Evolutionary conservation across 2,113 vertebrate species (phyloP).

Genomic region (Cheirogaleus medius): DNA sequence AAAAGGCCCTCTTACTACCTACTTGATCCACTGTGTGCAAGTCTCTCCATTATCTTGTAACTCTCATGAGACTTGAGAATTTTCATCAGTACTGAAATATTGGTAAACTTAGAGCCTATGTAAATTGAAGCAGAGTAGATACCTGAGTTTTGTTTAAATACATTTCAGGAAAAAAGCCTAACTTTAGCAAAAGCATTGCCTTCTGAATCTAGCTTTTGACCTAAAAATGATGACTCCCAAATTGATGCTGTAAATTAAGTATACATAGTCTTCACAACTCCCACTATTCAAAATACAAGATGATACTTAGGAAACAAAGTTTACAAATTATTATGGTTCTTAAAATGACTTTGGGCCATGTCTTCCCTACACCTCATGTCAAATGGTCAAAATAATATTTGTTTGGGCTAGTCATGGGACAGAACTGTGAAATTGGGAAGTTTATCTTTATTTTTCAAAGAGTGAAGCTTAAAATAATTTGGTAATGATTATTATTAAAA

Average conservation of each 20-base stretch:
- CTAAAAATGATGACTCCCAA: neutral
- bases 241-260: neutral
- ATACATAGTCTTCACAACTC: neutral
- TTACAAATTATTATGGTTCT: neutral
- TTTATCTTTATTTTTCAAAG: conserved; percentile 31
- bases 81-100: neutral
- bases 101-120: neutral
- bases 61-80: neutral
- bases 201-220: neutral
- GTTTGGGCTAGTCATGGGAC: neutral
- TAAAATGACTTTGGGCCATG: neutral
- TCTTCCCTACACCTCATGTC: neutral
- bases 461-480: neutral
- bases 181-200: neutral
- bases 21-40: neutral
- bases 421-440: neutral
- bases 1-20: neutral
- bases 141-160: neutral
- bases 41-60: neutral
- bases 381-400: neutral
- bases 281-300: neutral
- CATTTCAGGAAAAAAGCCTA: neutral
- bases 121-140: neutral
- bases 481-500: neutral
- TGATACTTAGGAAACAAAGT: neutral